Conservation (phyloP, 2,888 invertebrate species). For the Drosophila cyrtoloma region DNA sequence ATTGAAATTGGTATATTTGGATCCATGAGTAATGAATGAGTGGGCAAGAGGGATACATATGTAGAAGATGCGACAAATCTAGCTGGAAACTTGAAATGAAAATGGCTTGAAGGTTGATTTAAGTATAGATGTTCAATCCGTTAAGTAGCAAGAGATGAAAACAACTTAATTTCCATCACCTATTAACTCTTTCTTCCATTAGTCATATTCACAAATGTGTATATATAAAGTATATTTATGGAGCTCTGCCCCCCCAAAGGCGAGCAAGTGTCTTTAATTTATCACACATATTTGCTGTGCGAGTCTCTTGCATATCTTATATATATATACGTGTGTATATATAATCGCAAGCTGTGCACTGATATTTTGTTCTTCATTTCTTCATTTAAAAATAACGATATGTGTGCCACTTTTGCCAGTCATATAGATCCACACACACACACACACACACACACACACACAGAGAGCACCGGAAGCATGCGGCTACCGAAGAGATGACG, state of each 20-base stretch:
- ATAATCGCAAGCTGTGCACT: constrained; percentile 62
- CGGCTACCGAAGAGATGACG: constrained; percentile 67
- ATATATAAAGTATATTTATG: constrained; percentile 1
- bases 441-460: constrained; percentile 4
- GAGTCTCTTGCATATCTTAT: constrained; percentile 53
- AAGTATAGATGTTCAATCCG: not conserved
- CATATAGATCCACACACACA: constrained; percentile 16
- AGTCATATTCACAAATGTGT: not conserved
- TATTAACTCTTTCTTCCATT: constrained; percentile 10
- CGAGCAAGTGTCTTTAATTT: constrained; percentile 55
- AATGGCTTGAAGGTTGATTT: not conserved
- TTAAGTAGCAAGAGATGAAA: not conserved
- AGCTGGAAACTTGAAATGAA: constrained; percentile 1
- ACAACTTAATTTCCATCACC: not conserved
- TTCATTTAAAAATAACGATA: constrained; percentile 76
- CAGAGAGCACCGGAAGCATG: constrained; percentile 67
- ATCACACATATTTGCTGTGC: constrained; percentile 52
- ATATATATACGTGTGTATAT: not conserved
- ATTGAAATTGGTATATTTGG: constrained; percentile 3
- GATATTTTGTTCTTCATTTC: constrained; percentile 62
- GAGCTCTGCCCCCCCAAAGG: not conserved
- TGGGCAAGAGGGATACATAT: not conserved
- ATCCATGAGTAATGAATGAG: constrained; percentile 50
- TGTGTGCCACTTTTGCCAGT: constrained; percentile 69
- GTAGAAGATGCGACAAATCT: not conserved